Conservation (phyloP, 2,113 vertebrate species). For the Gopherus evgoodei region DNA sequence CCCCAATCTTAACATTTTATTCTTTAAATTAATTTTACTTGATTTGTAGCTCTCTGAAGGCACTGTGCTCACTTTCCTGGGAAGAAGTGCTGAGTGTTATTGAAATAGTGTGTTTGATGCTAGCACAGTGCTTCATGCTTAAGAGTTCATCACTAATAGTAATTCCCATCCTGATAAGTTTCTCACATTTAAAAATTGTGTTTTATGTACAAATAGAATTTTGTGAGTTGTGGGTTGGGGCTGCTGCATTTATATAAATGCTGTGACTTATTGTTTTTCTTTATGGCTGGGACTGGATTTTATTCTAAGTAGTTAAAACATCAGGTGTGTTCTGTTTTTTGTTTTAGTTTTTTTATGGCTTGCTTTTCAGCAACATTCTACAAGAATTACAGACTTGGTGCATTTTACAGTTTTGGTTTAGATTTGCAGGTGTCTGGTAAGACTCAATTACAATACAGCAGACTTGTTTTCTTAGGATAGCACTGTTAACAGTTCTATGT, state of each 20-base stretch:
- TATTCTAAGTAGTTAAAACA: background rate
- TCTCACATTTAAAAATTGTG: background rate
- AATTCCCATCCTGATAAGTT: background rate
- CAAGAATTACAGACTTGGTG: background rate
- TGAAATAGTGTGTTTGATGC: background rate
- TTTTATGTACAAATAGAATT: background rate
- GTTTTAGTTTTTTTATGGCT: fast-evolving
- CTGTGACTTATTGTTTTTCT: fast-evolving
- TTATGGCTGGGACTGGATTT: fast-evolving
- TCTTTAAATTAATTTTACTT: fast-evolving
- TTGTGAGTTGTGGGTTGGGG: background rate
- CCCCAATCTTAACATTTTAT: fast-evolving
- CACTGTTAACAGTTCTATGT: background rate
- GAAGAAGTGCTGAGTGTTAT: background rate
- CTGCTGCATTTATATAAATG: fast-evolving
- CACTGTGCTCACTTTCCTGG: fast-evolving
- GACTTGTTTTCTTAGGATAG: background rate
- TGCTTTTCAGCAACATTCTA: fast-evolving
- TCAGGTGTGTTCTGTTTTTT: background rate
- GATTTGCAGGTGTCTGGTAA: background rate
- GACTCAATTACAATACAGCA: background rate
- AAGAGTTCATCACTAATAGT: background rate
- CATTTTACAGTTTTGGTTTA: background rate
- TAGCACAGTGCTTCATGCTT: background rate
- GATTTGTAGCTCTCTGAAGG: background rate